Base-by-base conservation (phyloP, 1,140 invertebrate genomes). In the Bombus breviceps region DNA sequence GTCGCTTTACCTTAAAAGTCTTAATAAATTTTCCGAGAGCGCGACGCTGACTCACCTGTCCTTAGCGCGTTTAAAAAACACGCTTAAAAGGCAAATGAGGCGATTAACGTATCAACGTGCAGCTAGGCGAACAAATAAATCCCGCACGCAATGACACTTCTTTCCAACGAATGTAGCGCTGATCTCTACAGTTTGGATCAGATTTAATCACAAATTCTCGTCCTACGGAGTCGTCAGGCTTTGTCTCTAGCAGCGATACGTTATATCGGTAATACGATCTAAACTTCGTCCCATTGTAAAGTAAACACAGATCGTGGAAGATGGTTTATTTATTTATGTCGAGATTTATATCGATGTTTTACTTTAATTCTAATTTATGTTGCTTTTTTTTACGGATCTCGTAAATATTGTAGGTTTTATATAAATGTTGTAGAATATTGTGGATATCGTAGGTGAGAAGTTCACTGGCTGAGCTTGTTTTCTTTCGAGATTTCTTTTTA, bases 31-130 rank as follows among this genome's bases (percentile, higher is more conserved):
- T 83, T 69, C 82, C 76, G n/a, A 34, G 76, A 41, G 43, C 53
- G 64, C 47, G n/a, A 28, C 37, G 82, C 64, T 83, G 82, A 83
- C 75, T 83, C 82, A 83, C 37, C 47, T 78, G 82, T 83, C 75
- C 82, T 78, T 53, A 57, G 62, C 37, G 47, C 64, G 82, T 83
- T 83, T 78, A 41, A 83, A 62, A 71, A 83, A 53, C 82, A 59
- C 75, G 22, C 82, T 83, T 83, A 83, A 83, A 83, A 83, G 82
- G 82, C 82, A 83, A 83, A 83, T 83, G 82, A 83, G 75, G 47
- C 53, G 82, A 83, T 83, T 83, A 83, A 83, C 76, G 81, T 71
- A 47, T 82, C 72, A 34, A 28, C 72, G 39, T 47, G 53, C 37
- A 22, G 71, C 32, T 64, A 47, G 62, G 37, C 59, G 43, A 69